phyloP scores from a whole-genome alignment of 2,797 vertebrate genomes.

The Anabacerthia variegaticeps region DNA sequence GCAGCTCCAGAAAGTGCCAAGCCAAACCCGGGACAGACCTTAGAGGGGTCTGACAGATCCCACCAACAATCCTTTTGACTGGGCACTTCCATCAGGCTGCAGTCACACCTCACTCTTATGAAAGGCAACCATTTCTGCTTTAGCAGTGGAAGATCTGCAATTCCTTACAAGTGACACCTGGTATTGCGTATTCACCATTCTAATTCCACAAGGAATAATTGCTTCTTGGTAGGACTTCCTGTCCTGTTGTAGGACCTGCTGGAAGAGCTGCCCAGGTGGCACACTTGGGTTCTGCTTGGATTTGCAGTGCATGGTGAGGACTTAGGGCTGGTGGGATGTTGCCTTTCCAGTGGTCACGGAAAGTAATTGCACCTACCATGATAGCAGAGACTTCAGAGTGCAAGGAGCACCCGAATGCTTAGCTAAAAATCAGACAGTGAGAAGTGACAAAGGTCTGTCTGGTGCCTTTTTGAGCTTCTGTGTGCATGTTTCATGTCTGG shows the following conservation, averaged over 20 bases:
- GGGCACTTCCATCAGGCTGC: background rate
- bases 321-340: background rate
- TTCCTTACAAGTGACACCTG: background rate
- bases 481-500: background rate
- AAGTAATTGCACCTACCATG: rapidly evolving
- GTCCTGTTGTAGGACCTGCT: background rate
- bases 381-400: background rate
- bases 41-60: background rate
- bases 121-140: background rate
- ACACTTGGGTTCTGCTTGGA: background rate
- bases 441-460: background rate
- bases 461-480: background rate
- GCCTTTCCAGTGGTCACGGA: background rate
- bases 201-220: background rate
- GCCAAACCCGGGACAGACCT: too few species aligned
- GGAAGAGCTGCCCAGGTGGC: background rate
- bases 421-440: background rate
- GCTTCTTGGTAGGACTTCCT: background rate
- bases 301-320: rapidly evolving
- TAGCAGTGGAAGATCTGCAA: background rate
- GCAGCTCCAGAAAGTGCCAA: background rate
- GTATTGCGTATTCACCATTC: rapidly evolving
- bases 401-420: background rate
- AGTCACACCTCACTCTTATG: background rate
- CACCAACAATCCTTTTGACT: background rate